Percentiles rank a stretch among this genome's conserved stretches.
phyloP scores from a whole-genome alignment of 2,888 invertebrate genomes.

The Drosophila cognata region DNA sequence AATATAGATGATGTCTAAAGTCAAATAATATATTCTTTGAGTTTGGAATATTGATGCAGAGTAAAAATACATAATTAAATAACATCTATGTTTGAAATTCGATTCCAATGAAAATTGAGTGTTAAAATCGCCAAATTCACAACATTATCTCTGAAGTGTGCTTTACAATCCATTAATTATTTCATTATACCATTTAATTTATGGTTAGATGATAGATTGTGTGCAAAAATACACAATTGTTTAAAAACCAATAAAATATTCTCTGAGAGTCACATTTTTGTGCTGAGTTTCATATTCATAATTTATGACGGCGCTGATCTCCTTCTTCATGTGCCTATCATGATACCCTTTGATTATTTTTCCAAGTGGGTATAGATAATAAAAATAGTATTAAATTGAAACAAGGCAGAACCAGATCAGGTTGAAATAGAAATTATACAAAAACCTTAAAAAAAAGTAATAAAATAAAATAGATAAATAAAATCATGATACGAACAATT shows the following conservation, averaged over 20 bases:
- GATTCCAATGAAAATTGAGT: background rate
- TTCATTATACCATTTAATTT: background rate
- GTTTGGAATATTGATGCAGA: background rate
- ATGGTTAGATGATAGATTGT: background rate
- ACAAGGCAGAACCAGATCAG: slow-evolving; percentile 48
- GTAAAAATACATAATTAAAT: background rate
- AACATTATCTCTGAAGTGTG: background rate
- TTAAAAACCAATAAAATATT: background rate
- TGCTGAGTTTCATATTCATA: background rate
- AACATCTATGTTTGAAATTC: background rate
- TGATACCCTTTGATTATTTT: background rate
- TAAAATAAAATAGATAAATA: background rate
- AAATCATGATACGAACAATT: slow-evolving; percentile 37
- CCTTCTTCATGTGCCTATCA: background rate
- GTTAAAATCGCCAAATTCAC: background rate
- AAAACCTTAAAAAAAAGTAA: background rate
- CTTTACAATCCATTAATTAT: background rate
- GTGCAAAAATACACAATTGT: background rate
- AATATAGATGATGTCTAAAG: background rate
- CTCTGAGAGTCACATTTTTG: background rate
- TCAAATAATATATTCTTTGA: background rate
- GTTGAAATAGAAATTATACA: slow-evolving; percentile 14
- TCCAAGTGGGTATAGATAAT: background rate
- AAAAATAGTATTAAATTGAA: slow-evolving; percentile 2
- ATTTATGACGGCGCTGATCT: background rate